Base-by-base conservation (phyloP, 2,113 vertebrate genomes). In the Podarcis muralis region DNA sequence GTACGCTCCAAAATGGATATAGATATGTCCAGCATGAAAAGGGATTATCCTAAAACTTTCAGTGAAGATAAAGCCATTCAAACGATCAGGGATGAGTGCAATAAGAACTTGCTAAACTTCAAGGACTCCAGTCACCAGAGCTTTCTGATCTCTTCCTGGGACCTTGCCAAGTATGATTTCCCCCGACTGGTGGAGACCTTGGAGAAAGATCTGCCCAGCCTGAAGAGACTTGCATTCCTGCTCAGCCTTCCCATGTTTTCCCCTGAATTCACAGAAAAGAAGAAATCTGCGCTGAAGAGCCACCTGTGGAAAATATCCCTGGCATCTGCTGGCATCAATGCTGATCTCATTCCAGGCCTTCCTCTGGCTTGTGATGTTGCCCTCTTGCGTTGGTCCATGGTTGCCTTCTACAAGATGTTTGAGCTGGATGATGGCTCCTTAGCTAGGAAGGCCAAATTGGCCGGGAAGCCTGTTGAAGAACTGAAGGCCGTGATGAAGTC, bases 1-100 rank as follows among this genome's bases (percentile, higher is more conserved):
- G 88, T 95, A 23, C 91, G 94, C 30, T 90, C 87, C 37, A 95
- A 96, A 79, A 88, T 95, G 13, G 95, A 96, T 76, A 1, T n/a
- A 22, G 2, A 48, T 48, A 0, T 48, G 2, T 9, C 0, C 43
- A 48, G 2, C 43, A 48, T 48, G 43, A 1, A 48, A 48, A 48
- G 1, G 43, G 1, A 1, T 48, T 48, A 48, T 1, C 43, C 43
- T 2, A 30, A 6, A 1, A 1, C 16, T 27, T 79, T 77, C 82
- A 18, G 5, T 15, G 3, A 74, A 6, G n/a, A n/a, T n/a, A n/a
- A n/a, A n/a, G n/a, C n/a, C n/a, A n/a, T n/a, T n/a, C n/a, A n/a
- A n/a, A n/a, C n/a, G n/a, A n/a, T n/a, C n/a, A n/a, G n/a, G n/a
- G n/a, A n/a, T n/a, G n/a, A n/a, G n/a, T n/a, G n/a, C n/a, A n/a